Conservation (phyloP, 1,140 invertebrate species). For the Lepeophtheirus salmonis region DNA sequence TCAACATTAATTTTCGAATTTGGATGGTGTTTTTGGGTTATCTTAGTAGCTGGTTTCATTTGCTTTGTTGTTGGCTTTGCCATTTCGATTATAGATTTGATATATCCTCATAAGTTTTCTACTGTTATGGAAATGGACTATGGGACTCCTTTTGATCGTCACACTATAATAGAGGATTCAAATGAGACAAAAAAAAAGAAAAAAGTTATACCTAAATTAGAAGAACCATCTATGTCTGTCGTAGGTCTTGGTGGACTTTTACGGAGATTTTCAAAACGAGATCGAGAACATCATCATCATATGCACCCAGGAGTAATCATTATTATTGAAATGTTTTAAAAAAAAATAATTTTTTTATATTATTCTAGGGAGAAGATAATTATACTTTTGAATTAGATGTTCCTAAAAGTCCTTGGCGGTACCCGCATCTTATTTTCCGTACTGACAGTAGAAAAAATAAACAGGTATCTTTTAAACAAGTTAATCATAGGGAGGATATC, state of each 20-base stretch:
- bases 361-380: conserved; percentile 32
- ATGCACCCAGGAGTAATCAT: conserved; percentile 14
- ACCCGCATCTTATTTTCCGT: conserved; percentile 22
- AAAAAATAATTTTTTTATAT: not conserved
- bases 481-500: conserved; percentile 15
- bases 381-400: conserved; percentile 38
- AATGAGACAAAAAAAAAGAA: conserved; percentile 45
- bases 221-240: conserved; percentile 39
- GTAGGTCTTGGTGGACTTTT: conserved; percentile 31
- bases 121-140: conserved; percentile 82
- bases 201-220: conserved; percentile 35
- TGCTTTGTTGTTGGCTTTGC: conserved; percentile 51
- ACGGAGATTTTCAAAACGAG: conserved; percentile 37
- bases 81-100: conserved; percentile 57
- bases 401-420: conserved; percentile 36
- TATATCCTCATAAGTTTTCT: conserved; percentile 74
- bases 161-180: conserved; percentile 74
- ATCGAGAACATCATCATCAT: conserved; percentile 25
- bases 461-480: conserved; percentile 22
- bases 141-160: conserved; percentile 74
- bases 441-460: conserved; percentile 24
- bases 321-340: not conserved
- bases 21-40: conserved; percentile 84
- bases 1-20: conserved; percentile 54
- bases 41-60: conserved; percentile 55